Conservation (phyloP, 2,888 invertebrate genomes). For the Euclidia mi region DNA sequence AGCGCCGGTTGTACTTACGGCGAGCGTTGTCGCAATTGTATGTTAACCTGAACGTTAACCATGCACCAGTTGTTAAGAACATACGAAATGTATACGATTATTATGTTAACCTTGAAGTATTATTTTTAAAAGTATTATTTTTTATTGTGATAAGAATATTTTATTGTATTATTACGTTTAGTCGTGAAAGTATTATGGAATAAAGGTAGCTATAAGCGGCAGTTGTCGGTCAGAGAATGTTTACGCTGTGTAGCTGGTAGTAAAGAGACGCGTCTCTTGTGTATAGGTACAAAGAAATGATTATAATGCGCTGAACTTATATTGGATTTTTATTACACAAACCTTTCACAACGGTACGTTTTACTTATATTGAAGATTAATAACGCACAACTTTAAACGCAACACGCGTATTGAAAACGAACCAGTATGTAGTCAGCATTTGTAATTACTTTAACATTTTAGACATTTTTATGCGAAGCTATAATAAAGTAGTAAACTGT, state of each 20-base stretch:
- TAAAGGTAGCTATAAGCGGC: conserved; percentile 83
- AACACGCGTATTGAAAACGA: too few species aligned
- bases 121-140: conserved; percentile 88
- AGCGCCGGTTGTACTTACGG: conserved; percentile 69
- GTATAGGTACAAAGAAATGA: conserved; percentile 89
- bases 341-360: conserved; percentile 7
- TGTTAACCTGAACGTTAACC: conserved; percentile 61
- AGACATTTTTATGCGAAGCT: background rate
- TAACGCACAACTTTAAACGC: too few species aligned
- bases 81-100: conserved; percentile 83
- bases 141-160: conserved; percentile 87
- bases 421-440: too few species aligned
- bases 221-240: conserved; percentile 78
- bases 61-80: conserved; percentile 68
- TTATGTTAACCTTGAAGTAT: conserved; percentile 85
- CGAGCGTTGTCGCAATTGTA: conserved; percentile 63
- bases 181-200: conserved; percentile 82
- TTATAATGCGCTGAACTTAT: conserved; percentile 85
- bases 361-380: background rate
- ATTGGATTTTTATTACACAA: conserved; percentile 55
- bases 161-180: conserved; percentile 81
- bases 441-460: too few species aligned
- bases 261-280: conserved; percentile 74
- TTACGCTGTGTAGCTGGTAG: conserved; percentile 86
- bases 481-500: conserved; percentile 4